Percentiles rank a stretch among this genome's conserved stretches.
Conservation (phyloP, 2,113 vertebrate genomes). For the Festucalex cinctus region DNA sequence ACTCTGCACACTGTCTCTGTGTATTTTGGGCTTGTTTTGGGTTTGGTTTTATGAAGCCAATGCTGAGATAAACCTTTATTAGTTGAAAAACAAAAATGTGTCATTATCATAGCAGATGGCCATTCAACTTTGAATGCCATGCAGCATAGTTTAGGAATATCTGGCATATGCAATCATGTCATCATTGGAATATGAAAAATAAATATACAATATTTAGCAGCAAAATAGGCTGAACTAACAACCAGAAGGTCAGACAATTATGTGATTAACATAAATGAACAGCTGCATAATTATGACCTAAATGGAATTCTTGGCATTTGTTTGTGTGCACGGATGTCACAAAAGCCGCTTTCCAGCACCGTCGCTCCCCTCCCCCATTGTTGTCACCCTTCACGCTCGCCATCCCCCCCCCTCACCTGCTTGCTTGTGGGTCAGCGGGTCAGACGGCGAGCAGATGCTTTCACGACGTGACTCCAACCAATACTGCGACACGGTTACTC, state of each 20-base stretch:
- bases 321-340: neutral
- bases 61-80: neutral
- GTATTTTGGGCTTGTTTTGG: too few relatives aligned
- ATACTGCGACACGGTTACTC: slow-evolving; percentile 19
- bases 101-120: neutral
- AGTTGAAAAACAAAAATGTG: neutral
- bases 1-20: too few relatives aligned
- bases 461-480: slow-evolving; percentile 34
- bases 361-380: too few relatives aligned
- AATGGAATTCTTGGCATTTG: neutral
- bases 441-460: slow-evolving; percentile 62
- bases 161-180: neutral
- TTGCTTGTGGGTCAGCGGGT: slow-evolving; percentile 14
- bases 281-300: slow-evolving; percentile 1
- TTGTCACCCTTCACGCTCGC: slow-evolving; percentile 3
- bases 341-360: slow-evolving; percentile 12
- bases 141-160: neutral
- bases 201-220: neutral
- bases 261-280: neutral
- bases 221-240: neutral
- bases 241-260: neutral
- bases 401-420: slow-evolving; percentile 8
- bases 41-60: too few relatives aligned
- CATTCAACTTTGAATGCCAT: neutral
- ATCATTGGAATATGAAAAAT: neutral